Evolutionary conservation across 1,140 invertebrate genomes (phyloP).

Genomic region (Neotoxoptera formosana): DNA sequence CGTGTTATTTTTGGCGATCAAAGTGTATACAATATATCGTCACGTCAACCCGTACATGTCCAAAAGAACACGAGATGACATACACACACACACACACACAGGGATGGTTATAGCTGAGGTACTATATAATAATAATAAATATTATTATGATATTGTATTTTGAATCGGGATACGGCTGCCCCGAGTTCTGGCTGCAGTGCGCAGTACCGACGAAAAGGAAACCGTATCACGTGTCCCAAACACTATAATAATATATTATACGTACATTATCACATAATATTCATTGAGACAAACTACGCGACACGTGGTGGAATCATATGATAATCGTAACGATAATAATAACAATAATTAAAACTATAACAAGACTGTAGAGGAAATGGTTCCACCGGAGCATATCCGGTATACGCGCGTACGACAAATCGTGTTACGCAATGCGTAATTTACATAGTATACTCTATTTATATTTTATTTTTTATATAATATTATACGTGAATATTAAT

Average conservation of each 20-base stretch:
- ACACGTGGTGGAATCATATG: slow-evolving; percentile 6
- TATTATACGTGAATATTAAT: background rate
- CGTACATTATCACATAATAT: background rate
- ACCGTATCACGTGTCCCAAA: slow-evolving; percentile 4
- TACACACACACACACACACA: too few species aligned
- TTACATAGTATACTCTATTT: background rate
- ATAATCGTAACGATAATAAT: slow-evolving; percentile 25
- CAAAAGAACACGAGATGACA: background rate
- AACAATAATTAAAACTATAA: slow-evolving; percentile 37
- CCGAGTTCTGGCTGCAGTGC: background rate
- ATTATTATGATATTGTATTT: background rate
- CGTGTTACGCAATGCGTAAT: background rate
- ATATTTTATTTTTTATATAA: background rate
- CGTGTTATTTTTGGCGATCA: slow-evolving; percentile 36
- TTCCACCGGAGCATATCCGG: background rate
- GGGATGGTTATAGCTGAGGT: background rate
- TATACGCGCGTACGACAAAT: background rate
- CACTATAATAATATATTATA: background rate
- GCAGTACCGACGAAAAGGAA: background rate
- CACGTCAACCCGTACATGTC: background rate
- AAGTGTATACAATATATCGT: background rate
- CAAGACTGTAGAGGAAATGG: background rate
- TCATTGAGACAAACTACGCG: background rate
- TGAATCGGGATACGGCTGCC: too few species aligned
- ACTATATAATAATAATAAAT: background rate